A percentile compares a stretch with the other conserved stretches of the same genome.
phyloP scores from a whole-genome alignment of 2,888 invertebrate species.

The Arge pagana region DNA sequence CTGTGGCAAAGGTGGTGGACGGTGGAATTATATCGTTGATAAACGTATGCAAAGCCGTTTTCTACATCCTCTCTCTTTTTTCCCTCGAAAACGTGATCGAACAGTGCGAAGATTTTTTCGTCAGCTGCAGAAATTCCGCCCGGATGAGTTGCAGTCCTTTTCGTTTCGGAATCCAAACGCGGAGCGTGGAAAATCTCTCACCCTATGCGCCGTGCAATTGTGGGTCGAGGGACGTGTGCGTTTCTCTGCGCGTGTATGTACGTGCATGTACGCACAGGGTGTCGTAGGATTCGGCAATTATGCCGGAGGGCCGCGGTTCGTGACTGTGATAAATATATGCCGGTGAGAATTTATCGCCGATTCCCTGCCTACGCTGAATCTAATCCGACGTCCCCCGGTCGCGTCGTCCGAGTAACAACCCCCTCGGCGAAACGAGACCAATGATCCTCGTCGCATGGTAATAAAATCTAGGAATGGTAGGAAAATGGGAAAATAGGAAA shows the following conservation, averaged over 20 bases:
- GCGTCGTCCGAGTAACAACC: too few species aligned
- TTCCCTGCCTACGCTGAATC: constrained; percentile 5
- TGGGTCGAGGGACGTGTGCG: constrained; percentile 26
- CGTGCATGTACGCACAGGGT: background rate
- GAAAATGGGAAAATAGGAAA: too few species aligned
- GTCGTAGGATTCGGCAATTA: constrained; percentile 41
- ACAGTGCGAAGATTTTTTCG: constrained; percentile 7
- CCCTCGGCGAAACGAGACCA: constrained; percentile 32
- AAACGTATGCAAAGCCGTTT: too few species aligned
- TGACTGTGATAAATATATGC: constrained; percentile 54
- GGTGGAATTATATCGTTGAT: too few species aligned
- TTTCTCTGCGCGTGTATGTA: too few species aligned
- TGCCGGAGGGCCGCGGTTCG: constrained; percentile 28
- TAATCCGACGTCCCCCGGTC: constrained; percentile 15
- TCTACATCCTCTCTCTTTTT: background rate
- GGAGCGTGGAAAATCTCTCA: constrained; percentile 11
- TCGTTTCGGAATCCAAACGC: background rate
- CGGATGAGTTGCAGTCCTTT: constrained; percentile 9
- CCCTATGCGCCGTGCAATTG: constrained; percentile 14
- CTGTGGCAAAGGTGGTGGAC: too few species aligned
- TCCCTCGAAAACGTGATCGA: constrained; percentile 17
- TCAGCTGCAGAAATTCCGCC: background rate
- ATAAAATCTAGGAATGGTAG: constrained; percentile 7
- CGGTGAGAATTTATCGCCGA: constrained; percentile 43
- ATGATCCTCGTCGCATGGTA: constrained; percentile 35